These are phyloP conservation scores for Danaus melanippus DNA, from an alignment of 1,140 invertebrate genomes.

Conservation along the genomic window DNA sequence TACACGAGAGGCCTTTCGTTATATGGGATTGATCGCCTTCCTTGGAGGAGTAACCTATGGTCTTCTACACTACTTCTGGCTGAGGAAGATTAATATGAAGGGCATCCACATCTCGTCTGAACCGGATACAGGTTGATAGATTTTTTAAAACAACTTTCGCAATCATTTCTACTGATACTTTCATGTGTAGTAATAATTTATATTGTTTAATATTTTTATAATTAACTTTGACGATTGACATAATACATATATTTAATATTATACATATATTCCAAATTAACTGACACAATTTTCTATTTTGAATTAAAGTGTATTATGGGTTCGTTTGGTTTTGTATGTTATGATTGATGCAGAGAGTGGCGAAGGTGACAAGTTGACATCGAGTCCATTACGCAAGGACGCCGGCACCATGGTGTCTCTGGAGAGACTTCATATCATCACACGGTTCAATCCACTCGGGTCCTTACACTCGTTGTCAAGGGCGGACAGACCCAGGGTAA, in stretches of 20 bases:
- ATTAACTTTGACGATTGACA: too few relatives aligned
- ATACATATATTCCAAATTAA: too few relatives aligned
- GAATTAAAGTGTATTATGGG: too few relatives aligned
- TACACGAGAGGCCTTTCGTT: constrained; percentile 80
- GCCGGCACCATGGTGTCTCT: constrained; percentile 77
- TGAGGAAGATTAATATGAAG: constrained; percentile 75
- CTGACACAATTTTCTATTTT: too few relatives aligned
- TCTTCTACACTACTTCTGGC: constrained; percentile 80
- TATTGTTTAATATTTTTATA: too few relatives aligned
- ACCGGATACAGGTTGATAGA: constrained; percentile 41
- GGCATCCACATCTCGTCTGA: constrained; percentile 43
- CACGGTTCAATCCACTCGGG: constrained; percentile 80
- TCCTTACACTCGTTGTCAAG: constrained; percentile 78
- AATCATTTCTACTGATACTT: too few relatives aligned
- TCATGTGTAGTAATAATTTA: too few relatives aligned
- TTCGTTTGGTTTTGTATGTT: constrained; percentile 1
- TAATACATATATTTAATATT: too few relatives aligned
- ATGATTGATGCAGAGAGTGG: constrained; percentile 60
- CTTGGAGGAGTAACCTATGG: constrained; percentile 79
- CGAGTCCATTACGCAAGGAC: constrained; percentile 75
- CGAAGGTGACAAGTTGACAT: constrained; percentile 74
- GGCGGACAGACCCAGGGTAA: constrained; percentile 71
- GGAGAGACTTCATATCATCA: constrained; percentile 80
- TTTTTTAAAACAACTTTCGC: too few relatives aligned
- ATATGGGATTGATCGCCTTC: constrained; percentile 81